These are phyloP conservation scores for Crossocerus cetratus DNA, from an alignment of 2,888 invertebrate species.

Conservation along the genomic window DNA sequence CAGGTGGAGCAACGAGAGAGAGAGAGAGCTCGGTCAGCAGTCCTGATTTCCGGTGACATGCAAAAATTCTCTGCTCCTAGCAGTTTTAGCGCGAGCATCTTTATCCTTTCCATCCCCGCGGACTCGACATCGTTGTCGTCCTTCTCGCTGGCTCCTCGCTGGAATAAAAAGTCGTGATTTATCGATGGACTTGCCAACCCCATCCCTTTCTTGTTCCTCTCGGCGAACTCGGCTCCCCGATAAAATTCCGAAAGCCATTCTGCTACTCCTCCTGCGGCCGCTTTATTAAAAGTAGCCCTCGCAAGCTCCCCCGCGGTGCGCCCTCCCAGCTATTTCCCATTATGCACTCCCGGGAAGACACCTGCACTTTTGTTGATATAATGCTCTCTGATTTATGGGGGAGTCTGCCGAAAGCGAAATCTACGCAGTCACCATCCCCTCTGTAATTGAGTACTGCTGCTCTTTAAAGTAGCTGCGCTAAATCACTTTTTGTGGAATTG, in stretches of 20 bases:
- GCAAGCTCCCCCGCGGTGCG: slow-evolving; percentile 33
- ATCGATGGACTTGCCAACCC: slow-evolving; percentile 42
- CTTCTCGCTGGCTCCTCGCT: slow-evolving; percentile 43
- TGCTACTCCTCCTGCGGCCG: slow-evolving; percentile 20
- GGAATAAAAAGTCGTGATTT: slow-evolving; percentile 66
- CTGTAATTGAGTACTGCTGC: too few relatives aligned
- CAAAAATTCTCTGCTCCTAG: slow-evolving; percentile 65
- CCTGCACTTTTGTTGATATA: slow-evolving; percentile 1
- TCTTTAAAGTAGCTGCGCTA: too few relatives aligned
- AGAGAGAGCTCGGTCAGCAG: slow-evolving; percentile 60
- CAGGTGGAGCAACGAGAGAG: slow-evolving; percentile 52
- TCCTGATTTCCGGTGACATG: slow-evolving; percentile 57
- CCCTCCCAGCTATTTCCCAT: slow-evolving; percentile 7
- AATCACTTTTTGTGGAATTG: too few relatives aligned
- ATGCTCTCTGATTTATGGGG: not conserved
- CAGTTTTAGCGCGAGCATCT: slow-evolving; percentile 63
- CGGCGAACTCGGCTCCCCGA: slow-evolving; percentile 40
- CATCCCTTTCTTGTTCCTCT: not conserved
- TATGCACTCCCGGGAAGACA: not conserved
- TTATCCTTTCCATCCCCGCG: slow-evolving; percentile 45
- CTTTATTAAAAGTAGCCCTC: slow-evolving; percentile 43
- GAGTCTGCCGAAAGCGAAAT: not conserved
- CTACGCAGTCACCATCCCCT: too few relatives aligned
- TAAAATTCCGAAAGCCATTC: slow-evolving; percentile 58
- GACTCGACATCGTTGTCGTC: slow-evolving; percentile 37